These are phyloP conservation scores for Pica pica DNA, from an alignment of 2,113 vertebrate genomes.

Conservation along the genomic window DNA sequence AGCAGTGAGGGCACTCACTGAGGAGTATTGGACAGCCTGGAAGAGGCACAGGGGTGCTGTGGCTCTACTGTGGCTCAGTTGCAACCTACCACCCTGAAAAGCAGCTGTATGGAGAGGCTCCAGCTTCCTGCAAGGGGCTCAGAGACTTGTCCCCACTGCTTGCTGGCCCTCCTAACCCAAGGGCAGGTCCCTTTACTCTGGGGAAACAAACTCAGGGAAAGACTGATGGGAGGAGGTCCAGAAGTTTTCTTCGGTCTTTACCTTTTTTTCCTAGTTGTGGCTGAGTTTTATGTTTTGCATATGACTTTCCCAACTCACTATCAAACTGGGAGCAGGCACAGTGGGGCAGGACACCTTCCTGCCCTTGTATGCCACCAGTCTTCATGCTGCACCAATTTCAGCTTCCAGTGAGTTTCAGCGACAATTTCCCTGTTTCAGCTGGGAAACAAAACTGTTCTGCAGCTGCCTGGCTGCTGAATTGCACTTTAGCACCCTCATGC, in stretches of 20 bases:
- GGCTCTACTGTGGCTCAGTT: not conserved
- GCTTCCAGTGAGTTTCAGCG: not conserved
- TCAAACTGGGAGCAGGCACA: not conserved
- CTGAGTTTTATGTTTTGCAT: not conserved
- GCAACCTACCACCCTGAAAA: not conserved
- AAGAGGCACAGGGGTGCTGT: not conserved
- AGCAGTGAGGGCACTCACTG: not conserved
- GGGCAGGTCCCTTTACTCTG: not conserved
- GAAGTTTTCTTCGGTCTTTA: not conserved
- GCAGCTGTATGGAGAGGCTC: not conserved
- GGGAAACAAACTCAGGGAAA: not conserved
- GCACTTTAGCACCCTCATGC: not conserved
- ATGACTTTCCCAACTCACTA: not conserved
- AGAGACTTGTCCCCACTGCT: accelerated
- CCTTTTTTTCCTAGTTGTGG: not conserved
- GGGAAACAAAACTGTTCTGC: not conserved
- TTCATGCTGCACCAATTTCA: not conserved
- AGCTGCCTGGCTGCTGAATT: not conserved
- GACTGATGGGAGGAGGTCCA: not conserved
- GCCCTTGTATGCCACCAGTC: not conserved
- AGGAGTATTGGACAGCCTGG: not conserved
- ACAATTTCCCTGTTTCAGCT: accelerated
- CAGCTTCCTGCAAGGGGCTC: not conserved
- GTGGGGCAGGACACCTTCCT: not conserved
- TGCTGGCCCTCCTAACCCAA: not conserved